These are phyloP conservation scores for Rhimphoctona megacephalus DNA, from an alignment of 2,888 invertebrate genomes.

Conservation along the genomic window DNA sequence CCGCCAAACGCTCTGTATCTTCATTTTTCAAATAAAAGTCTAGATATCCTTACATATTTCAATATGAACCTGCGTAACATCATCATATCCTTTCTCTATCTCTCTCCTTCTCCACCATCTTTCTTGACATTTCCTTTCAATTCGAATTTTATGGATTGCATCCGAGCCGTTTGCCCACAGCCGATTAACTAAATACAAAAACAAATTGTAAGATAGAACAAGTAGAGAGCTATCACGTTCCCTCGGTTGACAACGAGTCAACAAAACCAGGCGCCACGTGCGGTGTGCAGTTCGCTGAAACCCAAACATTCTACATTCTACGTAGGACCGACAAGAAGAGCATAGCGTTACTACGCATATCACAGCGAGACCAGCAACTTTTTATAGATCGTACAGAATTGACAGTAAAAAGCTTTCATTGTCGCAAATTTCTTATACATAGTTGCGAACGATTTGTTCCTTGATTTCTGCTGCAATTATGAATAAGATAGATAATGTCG, in stretches of 20 bases:
- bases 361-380: background rate
- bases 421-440: background rate
- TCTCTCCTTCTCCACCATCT: background rate
- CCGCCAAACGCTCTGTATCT: background rate
- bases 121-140: conserved; percentile 5
- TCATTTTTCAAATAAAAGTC: conserved; percentile 18
- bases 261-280: conserved; percentile 30
- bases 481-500: too few relatives aligned
- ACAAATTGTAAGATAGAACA: conserved; percentile 11
- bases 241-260: conserved; percentile 17
- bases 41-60: too few relatives aligned
- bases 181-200: conserved; percentile 39
- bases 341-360: background rate
- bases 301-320: background rate
- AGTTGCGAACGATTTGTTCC: background rate
- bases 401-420: background rate
- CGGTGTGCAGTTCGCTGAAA: background rate
- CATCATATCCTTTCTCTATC: background rate
- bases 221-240: background rate
- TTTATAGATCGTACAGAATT: background rate
- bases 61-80: background rate
- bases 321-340: background rate
- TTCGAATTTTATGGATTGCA: conserved; percentile 44
- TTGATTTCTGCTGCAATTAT: background rate
- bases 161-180: conserved; percentile 16